Percentiles rank a stretch among this genome's conserved stretches.
These are phyloP conservation scores for Cryptocephalus primarius DNA, from an alignment of 2,888 invertebrate genomes.

Conservation along the genomic window DNA sequence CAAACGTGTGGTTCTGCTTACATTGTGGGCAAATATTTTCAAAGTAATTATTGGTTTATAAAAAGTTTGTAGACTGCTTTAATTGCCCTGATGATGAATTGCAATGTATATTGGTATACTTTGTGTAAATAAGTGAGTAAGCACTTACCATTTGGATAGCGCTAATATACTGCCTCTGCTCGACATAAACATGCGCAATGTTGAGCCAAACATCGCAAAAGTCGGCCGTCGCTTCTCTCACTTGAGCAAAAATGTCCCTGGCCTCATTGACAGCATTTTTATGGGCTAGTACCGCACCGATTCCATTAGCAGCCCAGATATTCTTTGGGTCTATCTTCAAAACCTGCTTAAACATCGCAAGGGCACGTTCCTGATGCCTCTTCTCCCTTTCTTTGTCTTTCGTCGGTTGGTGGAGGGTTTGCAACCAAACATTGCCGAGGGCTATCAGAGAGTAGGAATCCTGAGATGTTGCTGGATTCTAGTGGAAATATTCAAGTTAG, in stretches of 20 bases:
- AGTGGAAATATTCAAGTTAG: constrained; percentile 13
- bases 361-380: constrained; percentile 87
- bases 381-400: constrained; percentile 93
- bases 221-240: constrained; percentile 96
- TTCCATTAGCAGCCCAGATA: constrained; percentile 98
- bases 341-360: constrained; percentile 78
- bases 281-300: constrained; percentile 93
- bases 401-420: constrained; percentile 87
- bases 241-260: constrained; percentile 96
- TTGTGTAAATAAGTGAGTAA: background rate
- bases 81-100: too few relatives aligned
- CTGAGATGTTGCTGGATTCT: constrained; percentile 67
- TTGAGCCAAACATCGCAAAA: constrained; percentile 99
- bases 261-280: constrained; percentile 88
- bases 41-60: too few relatives aligned
- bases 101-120: too few relatives aligned
- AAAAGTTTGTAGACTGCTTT: too few relatives aligned
- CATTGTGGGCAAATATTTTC: too few relatives aligned
- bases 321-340: constrained; percentile 86
- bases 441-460: constrained; percentile 96
- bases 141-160: constrained; percentile 88
- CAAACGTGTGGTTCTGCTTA: too few relatives aligned
- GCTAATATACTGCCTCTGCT: constrained; percentile 93
- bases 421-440: constrained; percentile 96
- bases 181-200: constrained; percentile 98